phyloP scores from a whole-genome alignment of 1,140 invertebrate species.

The Homalodisca vitripennis region DNA sequence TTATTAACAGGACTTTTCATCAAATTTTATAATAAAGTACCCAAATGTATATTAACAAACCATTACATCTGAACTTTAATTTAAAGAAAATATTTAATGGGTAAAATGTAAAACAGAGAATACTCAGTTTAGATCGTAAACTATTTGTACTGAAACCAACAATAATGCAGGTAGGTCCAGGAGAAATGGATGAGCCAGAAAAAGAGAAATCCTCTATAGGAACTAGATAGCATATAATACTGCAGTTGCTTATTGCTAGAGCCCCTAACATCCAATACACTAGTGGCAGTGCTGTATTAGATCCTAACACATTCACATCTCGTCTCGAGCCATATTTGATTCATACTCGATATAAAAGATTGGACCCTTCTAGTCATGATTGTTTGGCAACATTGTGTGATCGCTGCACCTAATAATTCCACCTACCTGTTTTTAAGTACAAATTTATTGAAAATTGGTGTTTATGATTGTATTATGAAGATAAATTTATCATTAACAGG shows the following conservation, averaged over 20 bases:
- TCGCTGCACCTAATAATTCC: slow-evolving; percentile 10
- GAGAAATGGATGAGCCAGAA: background rate
- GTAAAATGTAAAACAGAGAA: no score
- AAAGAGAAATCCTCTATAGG: slow-evolving; percentile 4
- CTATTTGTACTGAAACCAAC: no score
- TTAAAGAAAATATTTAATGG: no score
- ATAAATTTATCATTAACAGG: no score
- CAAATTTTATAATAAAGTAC: no score
- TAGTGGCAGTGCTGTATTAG: slow-evolving; percentile 26
- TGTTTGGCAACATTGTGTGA: slow-evolving; percentile 8
- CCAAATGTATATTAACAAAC: no score
- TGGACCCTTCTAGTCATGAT: slow-evolving; percentile 20
- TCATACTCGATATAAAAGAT: slow-evolving; percentile 20
- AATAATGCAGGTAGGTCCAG: no score
- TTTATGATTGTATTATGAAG: no score
- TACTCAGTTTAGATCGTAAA: no score
- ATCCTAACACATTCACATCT: background rate
- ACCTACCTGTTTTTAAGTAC: slow-evolving; percentile 15
- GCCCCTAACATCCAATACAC: slow-evolving; percentile 6
- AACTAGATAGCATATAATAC: slow-evolving; percentile 25
- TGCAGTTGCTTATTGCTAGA: slow-evolving; percentile 17
- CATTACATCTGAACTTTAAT: no score
- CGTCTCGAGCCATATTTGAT: background rate
- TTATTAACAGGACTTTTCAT: no score
- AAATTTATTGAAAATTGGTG: slow-evolving; percentile 23